phyloP scores from a whole-genome alignment of 2,113 vertebrate species.

The Xenopus laevis region DNA sequence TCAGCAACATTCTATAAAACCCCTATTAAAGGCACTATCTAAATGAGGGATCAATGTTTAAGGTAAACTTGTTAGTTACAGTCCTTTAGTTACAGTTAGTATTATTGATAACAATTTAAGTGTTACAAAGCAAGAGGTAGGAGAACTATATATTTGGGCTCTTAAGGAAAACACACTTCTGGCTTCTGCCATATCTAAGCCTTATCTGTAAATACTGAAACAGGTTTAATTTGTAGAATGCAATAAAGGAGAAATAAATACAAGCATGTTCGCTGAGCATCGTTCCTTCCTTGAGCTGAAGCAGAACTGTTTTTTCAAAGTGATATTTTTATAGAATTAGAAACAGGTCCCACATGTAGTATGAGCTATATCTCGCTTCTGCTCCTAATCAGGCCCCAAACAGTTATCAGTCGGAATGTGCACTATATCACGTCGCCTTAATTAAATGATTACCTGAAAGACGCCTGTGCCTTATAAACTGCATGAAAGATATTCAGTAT shows the following conservation, averaged over 20 bases:
- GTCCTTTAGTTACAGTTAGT: too few species aligned
- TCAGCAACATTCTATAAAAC: too few species aligned
- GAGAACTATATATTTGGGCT: background rate
- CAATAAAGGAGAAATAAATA: conserved; percentile 30
- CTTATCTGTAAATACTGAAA: conserved; percentile 40
- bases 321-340: conserved; percentile 41
- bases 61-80: too few species aligned
- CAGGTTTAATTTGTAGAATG: conserved; percentile 29
- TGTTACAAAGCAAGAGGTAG: background rate
- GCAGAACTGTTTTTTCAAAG: conserved; percentile 32
- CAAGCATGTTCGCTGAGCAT: conserved; percentile 10
- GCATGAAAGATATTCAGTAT: background rate
- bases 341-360: conserved; percentile 21
- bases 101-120: too few species aligned
- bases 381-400: conserved; percentile 37
- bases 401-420: conserved; percentile 15
- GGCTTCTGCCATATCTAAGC: background rate
- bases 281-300: conserved; percentile 24
- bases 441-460: conserved; percentile 39
- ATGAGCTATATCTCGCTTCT: conserved; percentile 22
- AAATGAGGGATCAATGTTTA: too few species aligned
- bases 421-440: conserved; percentile 24
- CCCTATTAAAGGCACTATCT: too few species aligned
- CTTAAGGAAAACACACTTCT: background rate
- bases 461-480: background rate